Percentiles rank a stretch among this genome's conserved stretches.
Evolutionary conservation across 2,113 vertebrate genomes (phyloP).

Genomic region (Mus pahari): DNA sequence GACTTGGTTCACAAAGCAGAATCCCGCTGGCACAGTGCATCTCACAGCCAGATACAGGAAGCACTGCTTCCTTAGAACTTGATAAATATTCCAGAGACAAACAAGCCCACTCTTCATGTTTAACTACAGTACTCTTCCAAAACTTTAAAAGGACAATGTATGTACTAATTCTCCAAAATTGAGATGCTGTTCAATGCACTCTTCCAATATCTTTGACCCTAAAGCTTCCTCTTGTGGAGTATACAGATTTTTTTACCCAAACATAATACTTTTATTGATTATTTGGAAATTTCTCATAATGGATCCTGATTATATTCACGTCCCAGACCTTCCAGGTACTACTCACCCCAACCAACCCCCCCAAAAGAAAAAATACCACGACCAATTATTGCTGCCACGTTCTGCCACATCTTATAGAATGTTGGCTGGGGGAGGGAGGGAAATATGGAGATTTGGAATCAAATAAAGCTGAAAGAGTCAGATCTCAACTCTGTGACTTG

Average conservation of each 20-base stretch:
- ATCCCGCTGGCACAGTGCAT: background rate
- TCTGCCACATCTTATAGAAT: background rate
- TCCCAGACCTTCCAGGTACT: background rate
- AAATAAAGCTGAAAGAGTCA: background rate
- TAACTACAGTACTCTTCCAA: background rate
- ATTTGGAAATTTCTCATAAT: background rate
- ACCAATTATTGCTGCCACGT: background rate
- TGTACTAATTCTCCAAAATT: background rate
- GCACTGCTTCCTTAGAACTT: background rate
- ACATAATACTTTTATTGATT: background rate
- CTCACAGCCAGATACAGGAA: background rate
- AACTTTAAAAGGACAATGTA: background rate
- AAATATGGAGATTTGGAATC: background rate
- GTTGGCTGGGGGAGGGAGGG: background rate
- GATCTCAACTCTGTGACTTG: background rate
- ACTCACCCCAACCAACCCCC: background rate
- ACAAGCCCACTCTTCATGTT: background rate
- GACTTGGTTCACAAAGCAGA: slow-evolving; percentile 27
- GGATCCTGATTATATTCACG: background rate
- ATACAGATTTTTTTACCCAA: background rate
- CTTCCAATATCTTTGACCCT: background rate
- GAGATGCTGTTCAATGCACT: background rate
- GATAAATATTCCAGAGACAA: background rate
- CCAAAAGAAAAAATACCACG: background rate
- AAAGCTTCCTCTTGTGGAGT: background rate